Percentiles rank a stretch among this genome's conserved stretches.
phyloP scores from a whole-genome alignment of 2,797 vertebrate species.

The Cynopterus sphinx region DNA sequence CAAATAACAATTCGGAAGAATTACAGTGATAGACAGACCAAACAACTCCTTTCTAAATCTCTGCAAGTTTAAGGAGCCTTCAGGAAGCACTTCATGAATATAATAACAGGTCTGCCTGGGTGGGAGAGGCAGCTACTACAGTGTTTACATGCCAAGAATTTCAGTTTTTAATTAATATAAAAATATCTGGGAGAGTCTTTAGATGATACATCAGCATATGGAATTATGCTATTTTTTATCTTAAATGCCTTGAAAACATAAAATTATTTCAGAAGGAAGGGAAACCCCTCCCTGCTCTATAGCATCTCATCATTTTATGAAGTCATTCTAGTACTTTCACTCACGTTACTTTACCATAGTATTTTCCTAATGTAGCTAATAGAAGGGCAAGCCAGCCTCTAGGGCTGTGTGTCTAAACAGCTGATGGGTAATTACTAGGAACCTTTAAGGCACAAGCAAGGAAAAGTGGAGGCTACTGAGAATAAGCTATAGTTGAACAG shows the following conservation, averaged over 20 bases:
- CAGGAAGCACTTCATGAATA: constrained; percentile 66
- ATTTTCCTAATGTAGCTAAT: constrained; percentile 76
- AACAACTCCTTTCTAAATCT: constrained; percentile 55
- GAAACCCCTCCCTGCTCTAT: background rate
- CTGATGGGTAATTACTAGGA: constrained; percentile 71
- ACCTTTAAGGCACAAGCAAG: constrained; percentile 47
- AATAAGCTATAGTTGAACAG: constrained; percentile 60
- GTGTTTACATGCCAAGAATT: constrained; percentile 64
- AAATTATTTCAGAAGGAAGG: constrained; percentile 36
- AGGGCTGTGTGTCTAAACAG: constrained; percentile 68
- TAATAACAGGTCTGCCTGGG: constrained; percentile 61
- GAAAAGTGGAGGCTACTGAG: constrained; percentile 53
- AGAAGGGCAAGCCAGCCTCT: constrained; percentile 44
- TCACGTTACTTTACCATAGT: constrained; percentile 43
- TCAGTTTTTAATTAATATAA: constrained; percentile 76
- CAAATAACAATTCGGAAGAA: constrained; percentile 63
- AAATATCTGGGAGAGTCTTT: constrained; percentile 59
- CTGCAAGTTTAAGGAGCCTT: constrained; percentile 71
- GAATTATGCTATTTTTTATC: background rate
- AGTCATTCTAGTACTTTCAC: constrained; percentile 60
- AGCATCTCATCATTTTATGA: constrained; percentile 34
- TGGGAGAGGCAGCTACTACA: background rate
- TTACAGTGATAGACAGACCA: constrained; percentile 67
- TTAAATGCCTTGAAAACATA: constrained; percentile 40
- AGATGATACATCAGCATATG: background rate